Percentiles rank a stretch among this genome's conserved stretches.
Evolutionary conservation across 2,888 invertebrate species (phyloP).

Genomic region (Carcina quercana): DNA sequence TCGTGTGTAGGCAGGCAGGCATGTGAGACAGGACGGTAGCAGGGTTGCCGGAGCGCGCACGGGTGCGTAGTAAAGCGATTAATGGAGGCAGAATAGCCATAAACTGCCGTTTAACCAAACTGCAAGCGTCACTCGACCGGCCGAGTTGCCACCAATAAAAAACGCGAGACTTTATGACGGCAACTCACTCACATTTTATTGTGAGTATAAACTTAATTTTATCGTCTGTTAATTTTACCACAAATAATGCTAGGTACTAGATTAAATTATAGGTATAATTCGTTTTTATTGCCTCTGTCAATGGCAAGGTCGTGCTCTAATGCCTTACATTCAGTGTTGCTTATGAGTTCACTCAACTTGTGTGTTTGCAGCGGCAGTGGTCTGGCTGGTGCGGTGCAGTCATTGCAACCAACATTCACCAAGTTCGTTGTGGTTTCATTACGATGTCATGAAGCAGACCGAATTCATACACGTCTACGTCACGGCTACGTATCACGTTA

Average conservation of each 20-base stretch:
- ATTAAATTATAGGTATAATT: slow-evolving; percentile 57
- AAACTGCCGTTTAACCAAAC: slow-evolving; percentile 74
- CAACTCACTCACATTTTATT: slow-evolving; percentile 75
- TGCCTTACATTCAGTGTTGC: slow-evolving; percentile 30
- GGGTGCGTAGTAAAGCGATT: slow-evolving; percentile 73
- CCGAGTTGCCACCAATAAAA: slow-evolving; percentile 69
- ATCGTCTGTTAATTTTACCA: slow-evolving; percentile 75
- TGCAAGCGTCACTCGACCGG: slow-evolving; percentile 70
- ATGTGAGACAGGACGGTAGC: background rate
- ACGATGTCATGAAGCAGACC: too few relatives aligned
- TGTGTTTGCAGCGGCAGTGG: too few relatives aligned
- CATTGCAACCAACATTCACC: too few relatives aligned
- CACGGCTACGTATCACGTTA: too few relatives aligned
- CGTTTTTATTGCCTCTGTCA: slow-evolving; percentile 53
- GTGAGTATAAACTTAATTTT: slow-evolving; percentile 75
- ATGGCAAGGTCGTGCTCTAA: slow-evolving; percentile 46
- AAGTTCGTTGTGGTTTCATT: too few relatives aligned
- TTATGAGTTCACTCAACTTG: slow-evolving; percentile 30
- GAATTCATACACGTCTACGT: too few relatives aligned
- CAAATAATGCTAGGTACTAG: slow-evolving; percentile 69
- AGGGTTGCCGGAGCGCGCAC: slow-evolving; percentile 25
- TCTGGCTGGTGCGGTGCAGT: too few relatives aligned
- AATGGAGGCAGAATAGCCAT: slow-evolving; percentile 73
- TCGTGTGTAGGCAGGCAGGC: background rate
- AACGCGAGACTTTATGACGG: slow-evolving; percentile 74